Percentiles rank a stretch among this genome's conserved stretches.
Conservation (phyloP, 1,140 invertebrate species). For the Macrobrachium rosenbergii region DNA sequence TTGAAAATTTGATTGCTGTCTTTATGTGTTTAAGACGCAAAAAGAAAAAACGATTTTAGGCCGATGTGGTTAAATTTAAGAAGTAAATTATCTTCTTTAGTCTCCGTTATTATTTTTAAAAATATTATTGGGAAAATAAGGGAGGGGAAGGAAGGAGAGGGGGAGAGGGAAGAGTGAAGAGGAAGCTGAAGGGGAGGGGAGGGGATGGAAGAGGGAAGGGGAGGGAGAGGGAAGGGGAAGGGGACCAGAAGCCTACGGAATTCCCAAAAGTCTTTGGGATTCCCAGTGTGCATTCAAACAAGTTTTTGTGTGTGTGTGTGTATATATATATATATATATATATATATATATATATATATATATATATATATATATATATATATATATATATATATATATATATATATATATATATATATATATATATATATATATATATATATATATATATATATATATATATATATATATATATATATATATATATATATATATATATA, state of each 20-base stretch:
- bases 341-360: neutral
- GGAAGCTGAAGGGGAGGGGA: neutral
- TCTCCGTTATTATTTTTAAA: too few relatives aligned
- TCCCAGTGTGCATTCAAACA: neutral
- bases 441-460: too few relatives aligned
- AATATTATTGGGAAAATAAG: neutral
- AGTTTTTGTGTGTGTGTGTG: conserved; percentile 7
- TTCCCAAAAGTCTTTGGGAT: neutral
- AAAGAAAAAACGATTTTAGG: too few relatives aligned
- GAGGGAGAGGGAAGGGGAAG: neutral
- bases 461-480: too few relatives aligned
- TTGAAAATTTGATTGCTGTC: too few relatives aligned
- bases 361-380: conserved; percentile 2
- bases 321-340: neutral
- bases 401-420: neutral
- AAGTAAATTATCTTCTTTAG: too few relatives aligned
- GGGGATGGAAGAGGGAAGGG: neutral
- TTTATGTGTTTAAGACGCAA: too few relatives aligned
- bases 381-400: neutral
- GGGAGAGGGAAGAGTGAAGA: neutral
- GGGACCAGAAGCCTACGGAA: neutral
- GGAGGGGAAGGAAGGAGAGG: neutral
- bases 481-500: too few relatives aligned
- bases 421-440: neutral
- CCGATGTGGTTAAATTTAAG: too few relatives aligned